Conservation (phyloP, 2,888 invertebrate species). For the Cheilosia urbana region DNA sequence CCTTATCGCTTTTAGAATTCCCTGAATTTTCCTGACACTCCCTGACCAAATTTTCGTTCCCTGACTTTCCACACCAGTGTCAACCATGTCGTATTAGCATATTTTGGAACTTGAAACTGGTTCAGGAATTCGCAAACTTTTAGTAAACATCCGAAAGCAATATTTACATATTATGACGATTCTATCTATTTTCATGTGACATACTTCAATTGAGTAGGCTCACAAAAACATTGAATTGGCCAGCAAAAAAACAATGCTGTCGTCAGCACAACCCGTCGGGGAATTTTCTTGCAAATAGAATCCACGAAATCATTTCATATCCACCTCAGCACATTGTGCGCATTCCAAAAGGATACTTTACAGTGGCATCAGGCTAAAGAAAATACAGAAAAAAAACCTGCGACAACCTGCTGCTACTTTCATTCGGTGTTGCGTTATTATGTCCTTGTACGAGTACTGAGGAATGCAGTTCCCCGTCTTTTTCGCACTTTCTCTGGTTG, state of each 20-base stretch:
- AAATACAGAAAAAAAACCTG: slow-evolving; percentile 7
- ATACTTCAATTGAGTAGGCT: too few relatives aligned
- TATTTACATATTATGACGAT: too few relatives aligned
- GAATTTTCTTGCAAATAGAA: slow-evolving; percentile 56
- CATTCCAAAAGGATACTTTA: slow-evolving; percentile 45
- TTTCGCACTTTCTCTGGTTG: slow-evolving; percentile 27
- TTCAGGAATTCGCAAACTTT: too few relatives aligned
- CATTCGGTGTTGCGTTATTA: slow-evolving; percentile 37
- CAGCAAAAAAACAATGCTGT: neutral
- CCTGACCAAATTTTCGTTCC: too few relatives aligned
- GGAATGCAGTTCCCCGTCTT: slow-evolving; percentile 48
- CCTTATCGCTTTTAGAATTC: too few relatives aligned
- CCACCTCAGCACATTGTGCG: slow-evolving; percentile 56
- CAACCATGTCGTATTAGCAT: too few relatives aligned
- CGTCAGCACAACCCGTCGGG: neutral
- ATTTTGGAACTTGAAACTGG: too few relatives aligned
- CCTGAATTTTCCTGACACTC: too few relatives aligned
- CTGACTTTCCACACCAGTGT: too few relatives aligned
- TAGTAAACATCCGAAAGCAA: too few relatives aligned
- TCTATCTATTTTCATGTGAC: too few relatives aligned
- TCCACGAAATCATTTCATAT: slow-evolving; percentile 46
- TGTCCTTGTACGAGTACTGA: slow-evolving; percentile 33
- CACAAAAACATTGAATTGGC: neutral
- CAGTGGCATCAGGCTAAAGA: slow-evolving; percentile 25
- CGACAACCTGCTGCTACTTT: slow-evolving; percentile 53